Percentiles rank a stretch among this genome's conserved stretches.
These are phyloP conservation scores for Gallinago nigripennis DNA, from an alignment of 2,797 vertebrate species.

Conservation along the genomic window DNA sequence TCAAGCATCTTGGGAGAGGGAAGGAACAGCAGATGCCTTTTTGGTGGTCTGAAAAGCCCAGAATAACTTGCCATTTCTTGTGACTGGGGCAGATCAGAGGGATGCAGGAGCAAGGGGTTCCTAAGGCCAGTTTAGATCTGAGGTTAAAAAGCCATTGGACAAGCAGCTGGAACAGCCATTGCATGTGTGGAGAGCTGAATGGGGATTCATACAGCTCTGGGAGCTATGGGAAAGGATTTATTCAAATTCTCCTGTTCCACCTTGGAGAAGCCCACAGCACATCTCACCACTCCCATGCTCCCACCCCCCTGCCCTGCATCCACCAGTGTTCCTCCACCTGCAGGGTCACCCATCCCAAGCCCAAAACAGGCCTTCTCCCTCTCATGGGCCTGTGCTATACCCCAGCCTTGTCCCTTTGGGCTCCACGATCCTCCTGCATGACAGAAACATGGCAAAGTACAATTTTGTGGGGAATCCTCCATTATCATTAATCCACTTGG, in stretches of 20 bases:
- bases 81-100: constrained; percentile 4
- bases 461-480: background rate
- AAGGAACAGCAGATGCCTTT: background rate
- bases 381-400: fast-evolving
- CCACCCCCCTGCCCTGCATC: background rate
- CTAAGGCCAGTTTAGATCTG: background rate
- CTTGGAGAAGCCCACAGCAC: background rate
- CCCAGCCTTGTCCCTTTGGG: background rate
- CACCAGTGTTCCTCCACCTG: background rate
- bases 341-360: background rate
- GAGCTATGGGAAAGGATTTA: background rate
- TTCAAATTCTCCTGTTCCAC: background rate
- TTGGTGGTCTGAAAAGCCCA: constrained; percentile 11
- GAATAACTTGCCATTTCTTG: constrained; percentile 27
- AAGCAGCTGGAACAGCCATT: background rate
- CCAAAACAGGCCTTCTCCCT: background rate
- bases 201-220: background rate
- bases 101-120: background rate
- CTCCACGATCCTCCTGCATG: fast-evolving
- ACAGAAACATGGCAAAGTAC: background rate
- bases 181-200: background rate
- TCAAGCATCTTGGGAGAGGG: background rate
- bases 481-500: background rate
- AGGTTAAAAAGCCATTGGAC: background rate
- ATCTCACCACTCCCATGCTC: fast-evolving